Percentiles rank a stretch among this genome's conserved stretches.
These are phyloP conservation scores for Rhea americana DNA, from an alignment of 2,113 vertebrate species.

Conservation along the genomic window DNA sequence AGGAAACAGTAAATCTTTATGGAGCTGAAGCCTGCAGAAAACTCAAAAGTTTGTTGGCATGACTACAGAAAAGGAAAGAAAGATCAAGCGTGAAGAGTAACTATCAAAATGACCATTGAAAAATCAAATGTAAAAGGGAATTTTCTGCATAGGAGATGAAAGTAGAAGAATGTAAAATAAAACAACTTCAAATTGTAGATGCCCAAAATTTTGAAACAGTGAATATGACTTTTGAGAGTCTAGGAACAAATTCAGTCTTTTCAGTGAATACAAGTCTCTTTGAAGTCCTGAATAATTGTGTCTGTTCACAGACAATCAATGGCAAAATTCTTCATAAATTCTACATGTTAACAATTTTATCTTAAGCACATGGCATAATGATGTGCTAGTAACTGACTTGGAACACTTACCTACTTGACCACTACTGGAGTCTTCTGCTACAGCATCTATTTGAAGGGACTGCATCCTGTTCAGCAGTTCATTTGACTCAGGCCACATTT, in stretches of 20 bases:
- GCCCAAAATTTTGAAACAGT: neutral
- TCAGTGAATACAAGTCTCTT: neutral
- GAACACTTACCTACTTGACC: constrained; percentile 68
- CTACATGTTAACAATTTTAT: neutral
- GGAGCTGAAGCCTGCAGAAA: neutral
- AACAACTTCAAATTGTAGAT: neutral
- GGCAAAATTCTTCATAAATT: neutral
- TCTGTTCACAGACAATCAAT: neutral
- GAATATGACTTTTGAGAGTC: neutral
- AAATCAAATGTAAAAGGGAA: neutral
- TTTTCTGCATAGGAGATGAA: neutral
- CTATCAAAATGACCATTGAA: neutral
- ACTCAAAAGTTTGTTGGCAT: neutral
- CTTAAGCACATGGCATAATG: neutral
- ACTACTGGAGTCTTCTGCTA: constrained; percentile 55
- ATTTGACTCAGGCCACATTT: constrained; percentile 72
- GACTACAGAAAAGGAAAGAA: neutral
- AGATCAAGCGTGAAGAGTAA: neutral
- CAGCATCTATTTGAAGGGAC: constrained; percentile 79
- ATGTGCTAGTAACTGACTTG: neutral
- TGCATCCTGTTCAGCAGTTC: constrained; percentile 81
- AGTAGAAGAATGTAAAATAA: neutral
- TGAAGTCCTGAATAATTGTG: neutral
- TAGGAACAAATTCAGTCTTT: neutral
- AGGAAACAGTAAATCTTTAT: neutral